phyloP scores from a whole-genome alignment of 2,888 invertebrate genomes.

The Agrypnus murinus region DNA sequence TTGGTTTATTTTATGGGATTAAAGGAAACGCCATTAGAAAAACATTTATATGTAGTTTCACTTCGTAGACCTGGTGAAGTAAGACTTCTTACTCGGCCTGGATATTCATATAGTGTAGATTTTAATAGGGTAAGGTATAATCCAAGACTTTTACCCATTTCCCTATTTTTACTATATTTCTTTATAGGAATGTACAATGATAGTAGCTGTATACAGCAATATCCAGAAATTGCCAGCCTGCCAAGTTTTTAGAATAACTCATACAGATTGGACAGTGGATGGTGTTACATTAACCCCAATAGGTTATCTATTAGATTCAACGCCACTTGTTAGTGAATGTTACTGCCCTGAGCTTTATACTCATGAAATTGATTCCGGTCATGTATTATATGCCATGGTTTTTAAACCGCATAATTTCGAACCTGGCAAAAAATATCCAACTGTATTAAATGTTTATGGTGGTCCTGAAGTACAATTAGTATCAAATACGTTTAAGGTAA shows the following conservation, averaged over 20 bases:
- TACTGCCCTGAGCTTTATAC: conserved; percentile 84
- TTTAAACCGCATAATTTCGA: conserved; percentile 87
- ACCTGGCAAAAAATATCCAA: conserved; percentile 85
- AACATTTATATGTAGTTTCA: conserved; percentile 92
- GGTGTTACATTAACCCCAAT: conserved; percentile 80
- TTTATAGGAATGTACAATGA: conserved; percentile 84
- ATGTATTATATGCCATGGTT: conserved; percentile 89
- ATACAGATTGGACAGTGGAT: conserved; percentile 80
- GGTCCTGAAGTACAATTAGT: conserved; percentile 99
- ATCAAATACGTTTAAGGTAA: conserved; percentile 94
- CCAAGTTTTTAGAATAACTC: conserved; percentile 82
- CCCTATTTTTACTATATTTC: too few species aligned
- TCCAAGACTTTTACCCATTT: too few species aligned
- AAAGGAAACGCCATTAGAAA: conserved; percentile 92
- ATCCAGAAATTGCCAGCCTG: conserved; percentile 87
- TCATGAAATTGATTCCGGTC: conserved; percentile 80
- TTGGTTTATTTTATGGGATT: conserved; percentile 94
- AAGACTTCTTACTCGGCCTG: conserved; percentile 85
- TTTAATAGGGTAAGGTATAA: conserved; percentile 83
- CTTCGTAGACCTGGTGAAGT: conserved; percentile 82
- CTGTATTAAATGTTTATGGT: conserved; percentile 97
- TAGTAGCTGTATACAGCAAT: conserved; percentile 89
- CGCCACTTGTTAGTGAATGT: conserved; percentile 72
- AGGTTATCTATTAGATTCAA: conserved; percentile 82
- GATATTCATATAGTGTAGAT: conserved; percentile 89